phyloP scores from a whole-genome alignment of 2,888 invertebrate genomes.

The Drosophila hamatofila region DNA sequence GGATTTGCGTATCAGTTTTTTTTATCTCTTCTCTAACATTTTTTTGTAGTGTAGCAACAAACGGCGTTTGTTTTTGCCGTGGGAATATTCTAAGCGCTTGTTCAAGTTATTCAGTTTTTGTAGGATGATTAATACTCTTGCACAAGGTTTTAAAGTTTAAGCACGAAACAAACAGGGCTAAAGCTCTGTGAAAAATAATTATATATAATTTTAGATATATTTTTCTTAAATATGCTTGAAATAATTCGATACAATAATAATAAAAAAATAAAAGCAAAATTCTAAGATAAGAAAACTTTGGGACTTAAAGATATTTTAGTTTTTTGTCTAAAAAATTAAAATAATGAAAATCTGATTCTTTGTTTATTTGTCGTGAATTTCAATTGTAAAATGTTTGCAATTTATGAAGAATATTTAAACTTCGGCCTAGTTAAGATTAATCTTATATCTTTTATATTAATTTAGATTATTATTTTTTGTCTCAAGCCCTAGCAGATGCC shows the following conservation, averaged over 20 bases:
- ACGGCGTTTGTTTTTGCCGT: conserved; percentile 54
- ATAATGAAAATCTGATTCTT: neutral
- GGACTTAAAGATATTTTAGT: neutral
- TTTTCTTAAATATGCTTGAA: too few relatives aligned
- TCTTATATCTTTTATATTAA: conserved; percentile 7
- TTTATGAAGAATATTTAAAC: neutral
- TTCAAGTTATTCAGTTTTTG: conserved; percentile 20
- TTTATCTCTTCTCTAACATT: conserved; percentile 53
- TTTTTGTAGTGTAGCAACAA: conserved; percentile 59
- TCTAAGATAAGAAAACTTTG: neutral
- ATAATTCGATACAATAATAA: too few relatives aligned
- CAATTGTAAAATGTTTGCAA: too few relatives aligned
- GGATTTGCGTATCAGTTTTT: conserved; percentile 34
- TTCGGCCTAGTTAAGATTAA: neutral
- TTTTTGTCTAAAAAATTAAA: too few relatives aligned
- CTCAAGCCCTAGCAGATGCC: conserved; percentile 7
- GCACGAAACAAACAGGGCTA: too few relatives aligned
- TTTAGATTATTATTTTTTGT: neutral
- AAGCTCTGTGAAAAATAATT: too few relatives aligned
- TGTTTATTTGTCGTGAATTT: neutral
- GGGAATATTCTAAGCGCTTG: conserved; percentile 67
- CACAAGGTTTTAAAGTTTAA: neutral
- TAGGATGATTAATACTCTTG: conserved; percentile 5
- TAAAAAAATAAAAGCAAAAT: too few relatives aligned
- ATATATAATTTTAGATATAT: too few relatives aligned